Evolutionary conservation across 2,797 vertebrate species (phyloP).

Genomic region (Hydrocynus forskahlii): DNA sequence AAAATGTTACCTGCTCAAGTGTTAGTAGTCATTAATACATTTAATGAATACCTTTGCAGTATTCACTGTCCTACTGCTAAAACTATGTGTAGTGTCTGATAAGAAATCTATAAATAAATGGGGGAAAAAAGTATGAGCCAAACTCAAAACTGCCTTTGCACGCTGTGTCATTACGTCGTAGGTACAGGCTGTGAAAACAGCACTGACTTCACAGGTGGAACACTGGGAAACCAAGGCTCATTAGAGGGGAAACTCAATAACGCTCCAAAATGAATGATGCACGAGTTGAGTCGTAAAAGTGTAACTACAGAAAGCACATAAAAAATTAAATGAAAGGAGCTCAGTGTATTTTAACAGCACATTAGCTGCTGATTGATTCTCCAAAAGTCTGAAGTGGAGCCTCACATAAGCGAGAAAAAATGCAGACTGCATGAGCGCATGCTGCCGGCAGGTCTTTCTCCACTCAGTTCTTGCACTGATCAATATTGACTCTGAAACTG

Average conservation of each 20-base stretch:
- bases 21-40: too few species aligned
- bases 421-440: neutral
- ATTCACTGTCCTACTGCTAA: too few species aligned
- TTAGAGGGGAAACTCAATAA: slow-evolving; percentile 43
- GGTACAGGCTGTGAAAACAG: slow-evolving; percentile 21
- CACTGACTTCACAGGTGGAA: slow-evolving; percentile 22
- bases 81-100: too few species aligned
- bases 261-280: slow-evolving; percentile 40
- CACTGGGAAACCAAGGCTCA: slow-evolving; percentile 17
- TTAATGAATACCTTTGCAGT: too few species aligned
- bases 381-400: neutral
- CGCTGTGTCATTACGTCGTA: neutral
- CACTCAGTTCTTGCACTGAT: neutral
- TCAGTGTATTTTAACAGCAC: slow-evolving; percentile 24
- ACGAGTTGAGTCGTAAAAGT: slow-evolving; percentile 25
- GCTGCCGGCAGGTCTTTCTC: neutral
- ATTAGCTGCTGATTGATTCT: slow-evolving; percentile 34
- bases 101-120: too few species aligned
- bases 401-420: slow-evolving; percentile 15
- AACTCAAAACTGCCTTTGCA: neutral
- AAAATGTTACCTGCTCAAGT: too few species aligned
- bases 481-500: neutral
- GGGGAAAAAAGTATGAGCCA: neutral
- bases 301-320: slow-evolving; percentile 5
- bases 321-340: slow-evolving; percentile 19